Conservation (phyloP, 2,888 invertebrate genomes). For the Cordilura impudica region DNA sequence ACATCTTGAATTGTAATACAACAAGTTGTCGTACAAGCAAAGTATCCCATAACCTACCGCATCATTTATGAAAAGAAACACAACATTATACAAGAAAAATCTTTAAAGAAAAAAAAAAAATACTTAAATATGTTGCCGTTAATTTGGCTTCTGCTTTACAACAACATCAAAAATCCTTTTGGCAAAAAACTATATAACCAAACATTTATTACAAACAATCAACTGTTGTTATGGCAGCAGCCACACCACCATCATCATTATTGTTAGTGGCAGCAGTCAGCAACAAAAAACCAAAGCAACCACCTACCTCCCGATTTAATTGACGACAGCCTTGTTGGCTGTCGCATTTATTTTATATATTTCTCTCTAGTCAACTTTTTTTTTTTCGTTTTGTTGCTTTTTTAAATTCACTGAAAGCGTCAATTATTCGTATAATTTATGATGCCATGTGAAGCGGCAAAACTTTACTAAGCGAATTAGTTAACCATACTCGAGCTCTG, state of each 20-base stretch:
- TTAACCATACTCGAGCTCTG: conserved; percentile 6
- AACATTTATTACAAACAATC: conserved; percentile 33
- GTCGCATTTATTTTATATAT: conserved; percentile 20
- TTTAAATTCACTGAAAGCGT: conserved; percentile 63
- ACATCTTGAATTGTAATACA: conserved; percentile 30
- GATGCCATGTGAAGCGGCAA: conserved; percentile 58
- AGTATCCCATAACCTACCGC: conserved; percentile 33
- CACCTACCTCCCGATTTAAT: conserved; percentile 40
- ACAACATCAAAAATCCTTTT: not conserved
- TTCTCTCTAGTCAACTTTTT: conserved; percentile 7
- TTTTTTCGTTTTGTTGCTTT: conserved; percentile 10
- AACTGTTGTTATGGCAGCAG: conserved; percentile 10
- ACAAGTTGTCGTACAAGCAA: conserved; percentile 23
- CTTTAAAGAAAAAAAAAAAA: not conserved
- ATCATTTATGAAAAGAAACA: conserved; percentile 28
- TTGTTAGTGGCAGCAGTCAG: not conserved
- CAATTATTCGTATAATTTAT: conserved; percentile 67
- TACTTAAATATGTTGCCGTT: conserved; percentile 5
- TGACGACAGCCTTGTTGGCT: conserved; percentile 49
- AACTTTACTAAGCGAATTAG: conserved; percentile 51
- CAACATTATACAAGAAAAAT: not conserved
- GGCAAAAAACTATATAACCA: not conserved
- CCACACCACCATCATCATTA: conserved; percentile 11
- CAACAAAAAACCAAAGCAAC: not conserved
- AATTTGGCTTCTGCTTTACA: conserved; percentile 38